phyloP scores from a whole-genome alignment of 2,113 vertebrate genomes.

The Microtus montanus region DNA sequence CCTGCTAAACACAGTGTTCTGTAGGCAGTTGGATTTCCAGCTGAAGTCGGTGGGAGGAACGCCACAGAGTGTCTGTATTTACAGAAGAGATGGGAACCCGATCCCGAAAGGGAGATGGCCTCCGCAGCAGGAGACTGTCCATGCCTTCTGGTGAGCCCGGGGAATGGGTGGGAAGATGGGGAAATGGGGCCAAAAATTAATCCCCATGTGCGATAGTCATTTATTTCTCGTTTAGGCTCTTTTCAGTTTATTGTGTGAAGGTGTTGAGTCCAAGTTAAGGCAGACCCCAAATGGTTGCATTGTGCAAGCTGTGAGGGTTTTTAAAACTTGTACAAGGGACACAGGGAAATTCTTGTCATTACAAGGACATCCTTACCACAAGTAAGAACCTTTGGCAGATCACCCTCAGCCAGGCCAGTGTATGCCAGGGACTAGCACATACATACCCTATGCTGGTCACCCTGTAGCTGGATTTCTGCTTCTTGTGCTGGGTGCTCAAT shows the following conservation, averaged over 20 bases:
- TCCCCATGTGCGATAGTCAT: neutral
- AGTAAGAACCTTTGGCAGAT: neutral
- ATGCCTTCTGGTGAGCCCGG: neutral
- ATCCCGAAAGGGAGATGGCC: neutral
- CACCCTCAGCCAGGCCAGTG: neutral
- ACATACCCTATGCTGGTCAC: neutral
- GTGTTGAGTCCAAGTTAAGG: neutral
- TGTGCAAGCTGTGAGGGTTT: neutral
- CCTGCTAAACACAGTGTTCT: neutral
- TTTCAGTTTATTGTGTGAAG: neutral
- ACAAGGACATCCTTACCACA: neutral
- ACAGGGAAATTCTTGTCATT: neutral
- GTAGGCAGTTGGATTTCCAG: neutral
- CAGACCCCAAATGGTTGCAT: neutral
- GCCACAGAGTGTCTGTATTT: neutral
- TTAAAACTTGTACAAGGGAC: neutral
- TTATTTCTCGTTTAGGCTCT: neutral
- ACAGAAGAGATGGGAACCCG: neutral
- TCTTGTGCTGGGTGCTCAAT: neutral
- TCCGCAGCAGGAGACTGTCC: neutral
- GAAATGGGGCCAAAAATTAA: neutral
- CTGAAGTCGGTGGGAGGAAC: neutral
- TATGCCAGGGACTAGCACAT: neutral
- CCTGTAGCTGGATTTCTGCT: neutral
- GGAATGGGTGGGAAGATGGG: neutral